A percentile compares a stretch with the other conserved stretches of the same genome.
Conservation (phyloP, 2,888 invertebrate species). For the Anticlea derivata region DNA sequence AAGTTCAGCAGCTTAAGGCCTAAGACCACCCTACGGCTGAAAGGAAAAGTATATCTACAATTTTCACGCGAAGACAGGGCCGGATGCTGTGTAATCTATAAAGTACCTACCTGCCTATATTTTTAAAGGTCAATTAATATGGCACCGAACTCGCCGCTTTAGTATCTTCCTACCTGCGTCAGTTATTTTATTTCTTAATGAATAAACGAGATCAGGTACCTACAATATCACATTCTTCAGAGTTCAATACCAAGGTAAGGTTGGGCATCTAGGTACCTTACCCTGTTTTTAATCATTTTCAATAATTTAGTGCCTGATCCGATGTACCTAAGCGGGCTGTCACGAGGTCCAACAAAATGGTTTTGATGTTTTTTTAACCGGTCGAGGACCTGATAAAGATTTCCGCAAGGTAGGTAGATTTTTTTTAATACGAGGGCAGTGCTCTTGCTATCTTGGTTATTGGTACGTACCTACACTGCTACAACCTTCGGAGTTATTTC, state of each 20-base stretch:
- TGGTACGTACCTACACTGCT: slow-evolving; percentile 42
- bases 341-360: slow-evolving; percentile 36
- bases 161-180: slow-evolving; percentile 9
- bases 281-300: slow-evolving; percentile 38
- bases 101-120: background rate
- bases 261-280: slow-evolving; percentile 42
- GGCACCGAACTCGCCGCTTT: slow-evolving; percentile 21
- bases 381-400: slow-evolving; percentile 57
- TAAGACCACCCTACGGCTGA: too few species aligned
- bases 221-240: slow-evolving; percentile 20
- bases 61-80: slow-evolving; percentile 11
- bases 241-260: slow-evolving; percentile 51
- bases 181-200: slow-evolving; percentile 22
- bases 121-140: slow-evolving; percentile 23
- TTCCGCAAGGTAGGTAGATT: slow-evolving; percentile 53
- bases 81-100: slow-evolving; percentile 11
- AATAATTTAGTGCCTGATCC: slow-evolving; percentile 29
- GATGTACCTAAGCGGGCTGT: slow-evolving; percentile 22
- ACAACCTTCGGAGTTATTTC: slow-evolving; percentile 71
- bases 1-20: too few species aligned
- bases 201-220: slow-evolving; percentile 14
- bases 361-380: slow-evolving; percentile 47
- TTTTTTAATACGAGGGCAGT: slow-evolving; percentile 59
- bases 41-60: too few species aligned
- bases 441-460: slow-evolving; percentile 48